Evolutionary conservation across 2,113 vertebrate species (phyloP), one percentile per base, ranked within the genome.

Genomic region (Bombycilla garrulus): DNA sequence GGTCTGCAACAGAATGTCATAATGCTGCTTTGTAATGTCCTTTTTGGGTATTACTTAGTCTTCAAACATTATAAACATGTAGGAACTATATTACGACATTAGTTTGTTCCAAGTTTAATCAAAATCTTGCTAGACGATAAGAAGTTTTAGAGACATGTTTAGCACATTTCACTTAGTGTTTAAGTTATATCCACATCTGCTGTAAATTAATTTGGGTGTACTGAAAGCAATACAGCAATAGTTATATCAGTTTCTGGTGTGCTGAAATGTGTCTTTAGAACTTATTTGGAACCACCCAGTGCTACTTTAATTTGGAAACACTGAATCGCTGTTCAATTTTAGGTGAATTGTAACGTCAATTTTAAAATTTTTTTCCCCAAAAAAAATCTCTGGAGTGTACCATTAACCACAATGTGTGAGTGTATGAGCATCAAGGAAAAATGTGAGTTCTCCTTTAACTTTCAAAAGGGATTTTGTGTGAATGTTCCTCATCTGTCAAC

Each of bases 401-500:
- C 28, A 16, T 85, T 93, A 89, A 88, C 70, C 53, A 81, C 51
- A 62, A 56, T 42, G 78, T 95, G 69, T 92, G 86, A 92, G 65
- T 80, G 36, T 94, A 72, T 95, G 31, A 53, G 62, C 74, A 89
- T 93, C 38, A 76, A 90, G 14, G 80, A 91, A 86, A 95, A 89
- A 54, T 45, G 28, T 71, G 38, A 95, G 50, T 90, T 96, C 67
- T 88, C 74, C 94, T 91, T 92, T 92, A 93, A 67, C 66, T 88
- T 91, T 88, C 58, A 90, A 35, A 2, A 2, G 51, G 31, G 16
- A 57, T 79, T 93, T 90, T 94, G 64, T 80, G 67, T 80, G 95
- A 93, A 61, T 97, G 86, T 95, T 96, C 87, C 76, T 95, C 91
- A 96, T 95, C 94, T 93, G 70, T 97, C 83, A 91, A 5, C 77